Percentiles rank a stretch among this genome's conserved stretches.
These are phyloP conservation scores for Phortica okadai DNA, from an alignment of 2,888 invertebrate species.

Conservation along the genomic window DNA sequence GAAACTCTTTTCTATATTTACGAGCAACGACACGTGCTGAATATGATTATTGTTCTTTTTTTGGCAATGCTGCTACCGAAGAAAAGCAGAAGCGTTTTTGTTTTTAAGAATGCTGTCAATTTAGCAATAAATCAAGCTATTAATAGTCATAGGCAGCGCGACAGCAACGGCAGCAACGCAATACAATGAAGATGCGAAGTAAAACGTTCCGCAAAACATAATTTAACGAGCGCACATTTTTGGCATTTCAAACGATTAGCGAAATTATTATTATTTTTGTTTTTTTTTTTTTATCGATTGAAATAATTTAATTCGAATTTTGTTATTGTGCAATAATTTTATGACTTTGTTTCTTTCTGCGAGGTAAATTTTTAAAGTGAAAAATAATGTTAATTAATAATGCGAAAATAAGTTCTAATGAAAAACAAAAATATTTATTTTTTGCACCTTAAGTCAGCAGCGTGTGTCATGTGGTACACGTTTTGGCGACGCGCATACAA, in stretches of 20 bases:
- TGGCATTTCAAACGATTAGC: slow-evolving; percentile 41
- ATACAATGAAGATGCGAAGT: too few relatives aligned
- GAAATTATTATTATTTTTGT: slow-evolving; percentile 30
- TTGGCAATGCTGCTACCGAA: slow-evolving; percentile 1
- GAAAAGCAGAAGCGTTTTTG: too few relatives aligned
- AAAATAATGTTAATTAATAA: not conserved
- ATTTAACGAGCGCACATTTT: slow-evolving; percentile 41
- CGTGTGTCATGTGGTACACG: not conserved
- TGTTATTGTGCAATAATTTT: slow-evolving; percentile 31
- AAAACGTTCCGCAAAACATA: not conserved
- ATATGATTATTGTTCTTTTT: not conserved
- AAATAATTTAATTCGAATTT: slow-evolving; percentile 44
- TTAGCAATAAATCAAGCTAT: too few relatives aligned
- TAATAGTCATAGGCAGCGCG: too few relatives aligned
- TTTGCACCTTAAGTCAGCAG: not conserved
- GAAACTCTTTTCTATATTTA: not conserved
- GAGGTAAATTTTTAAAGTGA: not conserved
- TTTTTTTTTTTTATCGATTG: slow-evolving; percentile 51
- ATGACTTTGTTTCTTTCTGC: not conserved
- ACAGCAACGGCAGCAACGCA: too few relatives aligned
- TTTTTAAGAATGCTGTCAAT: too few relatives aligned
- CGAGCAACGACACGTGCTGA: slow-evolving; percentile 7
- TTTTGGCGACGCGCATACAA: slow-evolving; percentile 10
- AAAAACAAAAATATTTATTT: slow-evolving; percentile 9
- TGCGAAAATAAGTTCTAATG: too few relatives aligned